Conservation (phyloP, 2,797 vertebrate genomes). For the Setipinna tenuifilis region DNA sequence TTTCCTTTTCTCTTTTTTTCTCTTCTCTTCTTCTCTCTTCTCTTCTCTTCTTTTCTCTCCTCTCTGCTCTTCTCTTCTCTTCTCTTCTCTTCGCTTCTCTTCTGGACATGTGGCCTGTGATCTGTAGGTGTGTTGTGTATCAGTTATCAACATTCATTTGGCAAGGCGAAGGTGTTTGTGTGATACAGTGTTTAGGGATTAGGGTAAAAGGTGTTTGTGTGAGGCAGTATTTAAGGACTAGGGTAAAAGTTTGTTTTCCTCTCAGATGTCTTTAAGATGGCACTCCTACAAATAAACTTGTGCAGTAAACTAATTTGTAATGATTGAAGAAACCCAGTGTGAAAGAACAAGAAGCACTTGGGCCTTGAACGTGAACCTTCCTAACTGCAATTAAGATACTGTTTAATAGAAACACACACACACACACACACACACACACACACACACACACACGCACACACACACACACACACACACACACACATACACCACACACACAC, state of each 20-base stretch:
- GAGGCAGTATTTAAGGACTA: constrained; percentile 52
- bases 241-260: constrained; percentile 42
- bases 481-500: constrained; percentile 39
- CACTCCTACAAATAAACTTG: constrained; percentile 14
- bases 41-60: not conserved
- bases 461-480: constrained; percentile 35
- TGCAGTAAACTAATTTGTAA: not conserved
- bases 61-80: constrained; percentile 26
- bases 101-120: constrained; percentile 22
- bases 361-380: constrained; percentile 42
- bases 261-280: constrained; percentile 39
- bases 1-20: no score
- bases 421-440: not conserved
- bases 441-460: constrained; percentile 39
- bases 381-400: constrained; percentile 51
- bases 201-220: constrained; percentile 5
- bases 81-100: constrained; percentile 4
- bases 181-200: constrained; percentile 48
- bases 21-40: not conserved
- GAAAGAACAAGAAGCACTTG: no score
- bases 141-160: constrained; percentile 19
- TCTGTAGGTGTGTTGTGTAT: constrained; percentile 42
- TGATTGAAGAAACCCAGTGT: not conserved
- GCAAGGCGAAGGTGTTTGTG: constrained; percentile 1
- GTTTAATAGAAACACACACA: constrained; percentile 41